Conservation (phyloP, 1,140 invertebrate species). For the Phocides pigmalion region DNA sequence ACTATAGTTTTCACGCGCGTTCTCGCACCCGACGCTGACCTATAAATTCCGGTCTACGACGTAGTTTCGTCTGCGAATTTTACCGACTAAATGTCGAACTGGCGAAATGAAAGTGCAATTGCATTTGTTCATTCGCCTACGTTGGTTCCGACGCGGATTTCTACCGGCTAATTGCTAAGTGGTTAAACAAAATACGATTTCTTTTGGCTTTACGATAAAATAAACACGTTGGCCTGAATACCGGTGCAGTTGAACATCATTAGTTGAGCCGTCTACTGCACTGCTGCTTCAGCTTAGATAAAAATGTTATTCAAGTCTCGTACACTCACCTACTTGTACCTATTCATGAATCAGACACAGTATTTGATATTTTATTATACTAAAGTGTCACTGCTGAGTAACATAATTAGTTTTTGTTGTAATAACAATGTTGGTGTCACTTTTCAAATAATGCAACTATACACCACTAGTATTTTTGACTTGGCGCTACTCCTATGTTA, state of each 20-base stretch:
- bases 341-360: constrained; percentile 7
- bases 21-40: constrained; percentile 33
- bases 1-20: constrained; percentile 45
- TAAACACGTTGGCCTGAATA: constrained; percentile 68
- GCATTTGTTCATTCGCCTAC: constrained; percentile 45
- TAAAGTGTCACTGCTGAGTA: neutral
- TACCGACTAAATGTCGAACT: constrained; percentile 28
- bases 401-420: neutral
- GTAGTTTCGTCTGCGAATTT: constrained; percentile 39
- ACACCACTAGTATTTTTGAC: too few relatives aligned
- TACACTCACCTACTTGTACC: neutral
- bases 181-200: constrained; percentile 69
- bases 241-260: constrained; percentile 42
- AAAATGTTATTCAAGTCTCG: constrained; percentile 16
- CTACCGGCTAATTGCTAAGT: constrained; percentile 58
- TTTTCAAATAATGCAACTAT: too few relatives aligned
- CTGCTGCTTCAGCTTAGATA: constrained; percentile 5
- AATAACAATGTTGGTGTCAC: too few relatives aligned
- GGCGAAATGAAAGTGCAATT: constrained; percentile 58
- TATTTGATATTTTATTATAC: constrained; percentile 6
- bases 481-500: too few relatives aligned
- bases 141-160: constrained; percentile 42
- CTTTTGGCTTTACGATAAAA: constrained; percentile 48
- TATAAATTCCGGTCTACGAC: constrained; percentile 33
- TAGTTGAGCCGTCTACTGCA: constrained; percentile 4